A percentile compares a stretch with the other conserved stretches of the same genome.
Evolutionary conservation across 2,797 vertebrate species (phyloP).

Genomic region (Enteromius afrohamiltoni): DNA sequence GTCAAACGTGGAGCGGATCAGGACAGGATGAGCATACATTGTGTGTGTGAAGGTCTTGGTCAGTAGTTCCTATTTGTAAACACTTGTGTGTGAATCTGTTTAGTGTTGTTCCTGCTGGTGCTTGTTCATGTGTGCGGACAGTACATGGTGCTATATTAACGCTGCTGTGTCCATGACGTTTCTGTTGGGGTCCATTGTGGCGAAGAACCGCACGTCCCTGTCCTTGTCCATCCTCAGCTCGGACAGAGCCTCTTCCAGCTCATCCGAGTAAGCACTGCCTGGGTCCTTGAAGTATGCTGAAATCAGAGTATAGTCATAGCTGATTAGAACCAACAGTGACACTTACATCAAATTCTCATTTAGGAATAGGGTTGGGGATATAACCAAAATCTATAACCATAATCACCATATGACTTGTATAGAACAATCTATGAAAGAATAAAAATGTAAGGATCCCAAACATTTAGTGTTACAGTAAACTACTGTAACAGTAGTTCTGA

Average conservation of each 20-base stretch:
- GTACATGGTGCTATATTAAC: conserved; percentile 70
- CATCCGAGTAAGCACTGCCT: conserved; percentile 86
- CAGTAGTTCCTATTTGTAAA: conserved; percentile 41
- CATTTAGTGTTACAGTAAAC: too few species aligned
- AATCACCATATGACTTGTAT: too few species aligned
- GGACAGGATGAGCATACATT: neutral
- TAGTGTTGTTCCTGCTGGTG: conserved; percentile 56
- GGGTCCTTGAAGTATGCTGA: conserved; percentile 89
- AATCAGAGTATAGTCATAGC: conserved; percentile 23
- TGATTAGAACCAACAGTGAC: conserved; percentile 6
- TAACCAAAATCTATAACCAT: too few species aligned
- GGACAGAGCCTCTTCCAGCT: conserved; percentile 86
- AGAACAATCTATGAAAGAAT: too few species aligned
- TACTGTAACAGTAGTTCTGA: too few species aligned
- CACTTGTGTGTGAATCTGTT: conserved; percentile 14
- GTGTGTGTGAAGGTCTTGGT: neutral
- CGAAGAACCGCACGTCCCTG: conserved; percentile 89
- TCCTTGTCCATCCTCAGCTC: conserved; percentile 88
- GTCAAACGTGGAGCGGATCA: neutral
- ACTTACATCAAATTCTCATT: too few species aligned
- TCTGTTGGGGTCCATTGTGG: conserved; percentile 83
- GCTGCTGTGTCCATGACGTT: conserved; percentile 76
- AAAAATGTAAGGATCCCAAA: too few species aligned
- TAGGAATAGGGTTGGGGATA: too few species aligned
- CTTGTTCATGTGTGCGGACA: conserved; percentile 3